phyloP scores from a whole-genome alignment of 2,888 invertebrate genomes.

The Sphinx pinastri region DNA sequence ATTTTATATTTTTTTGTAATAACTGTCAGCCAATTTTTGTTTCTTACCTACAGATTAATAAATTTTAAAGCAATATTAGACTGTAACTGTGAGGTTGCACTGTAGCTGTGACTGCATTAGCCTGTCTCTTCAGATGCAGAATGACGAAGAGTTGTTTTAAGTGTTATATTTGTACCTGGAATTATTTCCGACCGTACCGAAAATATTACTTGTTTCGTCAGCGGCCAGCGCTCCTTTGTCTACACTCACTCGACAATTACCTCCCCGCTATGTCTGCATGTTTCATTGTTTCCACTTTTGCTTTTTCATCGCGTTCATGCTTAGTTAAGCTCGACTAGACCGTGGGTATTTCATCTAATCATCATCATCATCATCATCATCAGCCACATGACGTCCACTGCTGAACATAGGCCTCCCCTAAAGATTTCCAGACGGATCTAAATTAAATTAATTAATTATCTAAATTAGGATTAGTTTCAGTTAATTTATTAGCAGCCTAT shows the following conservation, averaged over 20 bases:
- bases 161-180: conserved; percentile 7
- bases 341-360: neutral
- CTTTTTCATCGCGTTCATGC: neutral
- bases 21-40: too few relatives aligned
- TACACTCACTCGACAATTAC: conserved; percentile 1
- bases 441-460: too few relatives aligned
- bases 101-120: too few relatives aligned
- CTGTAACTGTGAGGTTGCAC: too few relatives aligned
- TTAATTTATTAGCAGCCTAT: too few relatives aligned
- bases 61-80: too few relatives aligned
- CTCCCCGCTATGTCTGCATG: neutral
- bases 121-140: neutral
- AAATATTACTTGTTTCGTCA: conserved; percentile 20
- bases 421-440: too few relatives aligned
- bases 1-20: too few relatives aligned
- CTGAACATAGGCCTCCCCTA: too few relatives aligned
- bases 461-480: neutral
- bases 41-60: too few relatives aligned
- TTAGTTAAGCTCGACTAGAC: neutral
- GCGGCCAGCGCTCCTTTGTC: conserved; percentile 3
- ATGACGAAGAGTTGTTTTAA: conserved; percentile 1
- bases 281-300: neutral
- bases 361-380: too few relatives aligned
- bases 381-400: too few relatives aligned
- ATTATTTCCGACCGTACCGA: conserved; percentile 14